Evolutionary conservation across 1,140 invertebrate genomes (phyloP), one percentile per base, ranked within the genome.

Genomic region (Rhagoletis zephyria): DNA sequence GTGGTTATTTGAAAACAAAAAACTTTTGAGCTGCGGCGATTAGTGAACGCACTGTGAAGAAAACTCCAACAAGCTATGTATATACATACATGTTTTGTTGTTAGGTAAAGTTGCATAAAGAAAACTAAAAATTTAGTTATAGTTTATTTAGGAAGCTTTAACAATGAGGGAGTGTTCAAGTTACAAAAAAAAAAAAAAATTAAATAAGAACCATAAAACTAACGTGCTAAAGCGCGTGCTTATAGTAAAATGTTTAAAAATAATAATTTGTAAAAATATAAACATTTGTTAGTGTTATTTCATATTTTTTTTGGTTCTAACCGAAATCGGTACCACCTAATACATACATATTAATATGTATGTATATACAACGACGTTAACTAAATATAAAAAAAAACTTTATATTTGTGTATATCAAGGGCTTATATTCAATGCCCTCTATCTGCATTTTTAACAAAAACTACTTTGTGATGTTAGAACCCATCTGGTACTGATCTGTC

Each of bases 301-400:
- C n/a, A 63, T 59, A 10, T 56, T 81, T 81, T 81, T 81, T 4
- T 56, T 59, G 30, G 30, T 30, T 30, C 30, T 59, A 59, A 81
- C n/a, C 56, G 74, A 19, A 81, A 59, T 81, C 30, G 5, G 48
- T 56, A 81, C 74, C 48, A 81, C 74, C 48, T 81, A 56, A 51
- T 16, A 74, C 30, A 30, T 30, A 30, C 30, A 30, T 30, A 30
- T 30, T 30, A 30, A 30, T 30, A 30, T 30, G 30, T 30, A 30
- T 30, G 30, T 30, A 30, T 42, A 14, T 74, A 74, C 70, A 74
- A 74, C 70, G 70, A 74, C 45, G 10, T 48, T 74, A 74, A 74
- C 16, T 74, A 48, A 74, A 48, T 6, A 74, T 4, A 51, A 74
- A 74, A 16, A 16, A 30, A 30, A 30, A 30, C 30, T 74, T 42